A percentile compares a stretch with the other conserved stretches of the same genome.
Conservation (phyloP, 2,113 vertebrate species). For the Saccopteryx leptura region DNA sequence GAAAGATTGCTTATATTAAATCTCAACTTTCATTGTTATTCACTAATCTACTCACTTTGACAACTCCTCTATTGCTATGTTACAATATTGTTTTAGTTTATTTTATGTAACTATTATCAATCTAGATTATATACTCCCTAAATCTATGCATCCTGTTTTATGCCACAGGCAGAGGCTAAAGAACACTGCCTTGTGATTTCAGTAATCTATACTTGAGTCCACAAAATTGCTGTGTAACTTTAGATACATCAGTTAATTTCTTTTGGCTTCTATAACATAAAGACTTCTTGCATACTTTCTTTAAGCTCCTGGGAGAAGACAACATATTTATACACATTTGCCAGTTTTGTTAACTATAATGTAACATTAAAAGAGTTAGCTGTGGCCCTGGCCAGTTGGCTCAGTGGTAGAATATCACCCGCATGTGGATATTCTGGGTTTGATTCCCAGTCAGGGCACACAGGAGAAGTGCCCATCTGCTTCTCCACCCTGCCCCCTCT, state of each 20-base stretch:
- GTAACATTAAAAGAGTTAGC: neutral
- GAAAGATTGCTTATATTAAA: neutral
- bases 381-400: too few species aligned
- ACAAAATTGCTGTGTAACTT: neutral
- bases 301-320: neutral
- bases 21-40: neutral
- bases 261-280: constrained; percentile 3
- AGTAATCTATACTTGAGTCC: neutral
- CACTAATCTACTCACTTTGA: neutral
- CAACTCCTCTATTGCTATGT: neutral
- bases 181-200: neutral
- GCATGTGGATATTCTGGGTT: too few species aligned
- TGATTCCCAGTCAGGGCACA: too few species aligned
- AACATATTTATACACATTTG: neutral
- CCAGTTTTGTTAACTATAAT: neutral
- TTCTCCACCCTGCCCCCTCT: too few species aligned
- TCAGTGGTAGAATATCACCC: too few species aligned
- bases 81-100: neutral
- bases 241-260: neutral
- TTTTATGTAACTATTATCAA: neutral
- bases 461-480: too few species aligned
- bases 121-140: neutral
- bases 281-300: neutral
- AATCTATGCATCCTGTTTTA: neutral
- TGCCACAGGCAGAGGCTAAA: neutral